Base-by-base conservation (phyloP, 1,140 invertebrate genomes). In the Thaumatotibia leucotreta region DNA sequence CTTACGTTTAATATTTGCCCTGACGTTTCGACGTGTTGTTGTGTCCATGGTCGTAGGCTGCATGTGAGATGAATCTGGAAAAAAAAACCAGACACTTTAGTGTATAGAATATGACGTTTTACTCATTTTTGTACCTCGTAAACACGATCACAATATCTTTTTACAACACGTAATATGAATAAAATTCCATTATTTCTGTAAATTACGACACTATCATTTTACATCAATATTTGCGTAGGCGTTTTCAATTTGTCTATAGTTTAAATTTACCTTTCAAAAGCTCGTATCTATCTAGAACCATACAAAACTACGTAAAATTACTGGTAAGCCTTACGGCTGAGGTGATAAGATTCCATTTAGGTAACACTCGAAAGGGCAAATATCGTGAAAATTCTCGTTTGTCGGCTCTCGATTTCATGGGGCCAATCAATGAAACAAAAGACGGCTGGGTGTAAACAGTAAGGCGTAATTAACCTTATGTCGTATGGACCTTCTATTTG, bases 391-490 rank as follows among this genome's bases (percentile, higher is more conserved):
- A 35, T 14, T n/a, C 33, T 39, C n/a, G 35, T 39, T n/a, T 14
- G 14, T 39, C 14, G 35, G 35, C 2, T 39, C n/a, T 33, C 32
- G 35, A 14, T 39, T 39, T 14, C 35, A 39, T 39, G 11, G 35
- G 35, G 35, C n/a, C 22, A 50, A 24, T 54, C 9, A 54, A 8
- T 1, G 50, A 54, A 23, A 54, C 23, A 54, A 39, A 54, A 54
- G 50, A 54, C 50, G 9, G 50, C 6, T n/a, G 50, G 50, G 27
- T 54, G 45, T 50, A 50, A 54, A 54, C 20, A 24, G 50, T 54
- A 54, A n/a, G 50, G 50, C 50, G 50, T 54, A 54, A 54, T 54
- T 54, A 54, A 54, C 50, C 23, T 24, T n/a, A 5, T 39, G 10
- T 17, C 11, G 11, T 39, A 39, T 39, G 35, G 1, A 39, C 35